Evolutionary conservation across 2,113 vertebrate species (phyloP).

Genomic region (Columbina picui): DNA sequence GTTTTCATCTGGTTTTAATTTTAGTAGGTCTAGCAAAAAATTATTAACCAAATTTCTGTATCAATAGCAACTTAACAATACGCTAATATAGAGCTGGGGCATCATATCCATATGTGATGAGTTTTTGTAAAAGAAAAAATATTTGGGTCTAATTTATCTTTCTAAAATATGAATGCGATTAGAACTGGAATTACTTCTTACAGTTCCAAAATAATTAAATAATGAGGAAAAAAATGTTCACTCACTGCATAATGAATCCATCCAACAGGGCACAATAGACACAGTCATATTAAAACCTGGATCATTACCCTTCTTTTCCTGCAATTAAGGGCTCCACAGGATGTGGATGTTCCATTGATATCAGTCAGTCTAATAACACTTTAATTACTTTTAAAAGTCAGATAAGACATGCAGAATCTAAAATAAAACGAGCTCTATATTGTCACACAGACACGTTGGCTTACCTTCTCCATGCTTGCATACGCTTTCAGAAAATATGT

Average conservation of each 20-base stretch:
- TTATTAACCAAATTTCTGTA: neutral
- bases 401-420: conserved; percentile 30
- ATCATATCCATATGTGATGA: neutral
- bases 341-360: conserved; percentile 47
- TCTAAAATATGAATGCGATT: conserved; percentile 16
- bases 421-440: conserved; percentile 24
- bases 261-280: conserved; percentile 51
- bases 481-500: neutral
- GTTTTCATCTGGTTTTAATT: neutral
- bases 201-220: conserved; percentile 54
- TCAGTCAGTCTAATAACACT: conserved; percentile 55
- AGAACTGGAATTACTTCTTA: conserved; percentile 4
- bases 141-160: neutral
- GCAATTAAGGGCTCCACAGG: conserved; percentile 58
- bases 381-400: conserved; percentile 59
- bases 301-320: conserved; percentile 69
- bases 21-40: neutral
- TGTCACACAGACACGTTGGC: neutral
- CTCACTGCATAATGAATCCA: conserved; percentile 42
- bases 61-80: neutral
- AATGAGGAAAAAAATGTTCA: conserved; percentile 5
- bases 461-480: conserved; percentile 18
- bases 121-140: neutral
- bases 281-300: conserved; percentile 61
- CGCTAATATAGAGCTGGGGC: neutral